Percentiles rank a stretch among this genome's conserved stretches.
Evolutionary conservation across 1,140 invertebrate genomes (phyloP).

Genomic region (Micrasema minimum): DNA sequence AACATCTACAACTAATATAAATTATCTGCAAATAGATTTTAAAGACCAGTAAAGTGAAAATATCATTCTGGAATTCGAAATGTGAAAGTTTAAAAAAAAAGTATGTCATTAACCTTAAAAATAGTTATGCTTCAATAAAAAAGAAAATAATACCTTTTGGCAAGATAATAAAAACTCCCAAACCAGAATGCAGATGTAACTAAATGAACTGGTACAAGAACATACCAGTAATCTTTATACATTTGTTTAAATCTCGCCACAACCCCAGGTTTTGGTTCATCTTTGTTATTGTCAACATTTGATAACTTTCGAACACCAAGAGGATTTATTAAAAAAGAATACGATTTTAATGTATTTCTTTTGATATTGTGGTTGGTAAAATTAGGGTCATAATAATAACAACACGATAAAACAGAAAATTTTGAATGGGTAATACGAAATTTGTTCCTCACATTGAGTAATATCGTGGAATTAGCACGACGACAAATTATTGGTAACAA

Average conservation of each 20-base stretch:
- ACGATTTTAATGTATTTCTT: neutral
- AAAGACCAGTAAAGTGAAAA: too few species aligned
- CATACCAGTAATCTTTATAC: conserved; percentile 95
- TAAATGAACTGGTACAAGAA: conserved; percentile 89
- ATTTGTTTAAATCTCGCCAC: conserved; percentile 90
- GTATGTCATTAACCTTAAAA: conserved; percentile 5
- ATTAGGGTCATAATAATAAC: conserved; percentile 1
- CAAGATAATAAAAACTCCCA: conserved; percentile 84
- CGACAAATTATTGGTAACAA: conserved; percentile 19
- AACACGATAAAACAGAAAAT: conserved; percentile 13
- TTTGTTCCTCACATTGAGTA: conserved; percentile 12
- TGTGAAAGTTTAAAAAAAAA: too few species aligned
- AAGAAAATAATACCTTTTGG: conserved; percentile 83
- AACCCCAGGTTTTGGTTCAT: conserved; percentile 63
- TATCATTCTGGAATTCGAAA: too few species aligned
- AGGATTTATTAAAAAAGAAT: neutral
- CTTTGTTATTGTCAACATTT: conserved; percentile 13
- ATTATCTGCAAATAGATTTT: too few species aligned
- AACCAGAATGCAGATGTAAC: conserved; percentile 88
- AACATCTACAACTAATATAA: too few species aligned
- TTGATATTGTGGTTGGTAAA: conserved; percentile 2
- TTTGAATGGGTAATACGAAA: conserved; percentile 9
- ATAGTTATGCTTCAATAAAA: too few species aligned
- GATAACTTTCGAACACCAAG: conserved; percentile 17
- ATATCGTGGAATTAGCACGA: conserved; percentile 8